Percentiles rank a stretch among this genome's conserved stretches.
Evolutionary conservation across 2,888 invertebrate species (phyloP).

Genomic region (Acanthosepion pharaonis): DNA sequence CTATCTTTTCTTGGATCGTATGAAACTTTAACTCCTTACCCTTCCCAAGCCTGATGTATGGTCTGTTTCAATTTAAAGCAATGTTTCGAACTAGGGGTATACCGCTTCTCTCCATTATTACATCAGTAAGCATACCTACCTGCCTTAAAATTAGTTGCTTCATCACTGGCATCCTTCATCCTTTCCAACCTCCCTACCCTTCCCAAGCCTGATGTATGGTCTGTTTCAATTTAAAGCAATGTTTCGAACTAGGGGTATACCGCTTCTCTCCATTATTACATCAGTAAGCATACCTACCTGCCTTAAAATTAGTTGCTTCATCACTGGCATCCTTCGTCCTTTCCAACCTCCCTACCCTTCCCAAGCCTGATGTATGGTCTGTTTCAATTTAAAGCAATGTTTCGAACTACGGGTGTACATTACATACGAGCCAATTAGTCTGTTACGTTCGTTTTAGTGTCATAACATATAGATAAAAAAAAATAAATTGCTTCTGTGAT

Average conservation of each 20-base stretch:
- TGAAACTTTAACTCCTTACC: too few relatives aligned
- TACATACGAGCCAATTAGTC: background rate
- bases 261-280: background rate
- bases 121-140: background rate
- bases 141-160: background rate
- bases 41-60: background rate
- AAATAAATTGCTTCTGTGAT: background rate
- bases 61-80: background rate
- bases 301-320: background rate
- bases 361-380: background rate
- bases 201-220: background rate
- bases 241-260: too few relatives aligned
- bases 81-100: too few relatives aligned
- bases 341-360: background rate
- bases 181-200: background rate
- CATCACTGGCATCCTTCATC: background rate
- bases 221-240: background rate
- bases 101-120: background rate
- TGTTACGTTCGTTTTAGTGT: background rate
- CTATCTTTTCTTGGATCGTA: too few relatives aligned
- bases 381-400: background rate
- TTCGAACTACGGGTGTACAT: background rate
- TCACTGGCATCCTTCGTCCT: background rate
- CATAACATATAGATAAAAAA: background rate
- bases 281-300: background rate